Base-by-base conservation (phyloP, 2,888 invertebrate genomes). In the Hypomecis atomaria region DNA sequence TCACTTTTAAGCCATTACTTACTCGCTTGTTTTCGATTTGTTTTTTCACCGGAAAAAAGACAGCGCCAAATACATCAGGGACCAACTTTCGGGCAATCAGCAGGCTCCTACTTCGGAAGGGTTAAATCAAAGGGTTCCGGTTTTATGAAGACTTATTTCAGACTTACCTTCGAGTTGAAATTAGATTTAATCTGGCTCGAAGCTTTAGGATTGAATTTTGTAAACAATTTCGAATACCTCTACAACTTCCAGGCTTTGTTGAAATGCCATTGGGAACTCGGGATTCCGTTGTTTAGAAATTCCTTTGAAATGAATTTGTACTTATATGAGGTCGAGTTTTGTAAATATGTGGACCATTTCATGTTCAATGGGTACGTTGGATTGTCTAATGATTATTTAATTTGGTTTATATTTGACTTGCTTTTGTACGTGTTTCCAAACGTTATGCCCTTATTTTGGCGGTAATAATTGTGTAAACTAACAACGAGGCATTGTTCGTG, bases 101-200 rank as follows among this genome's bases (percentile, higher is more conserved):
- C 87, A 85, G 83, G 81, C 84, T 81, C 85, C 85, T 89, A 90
- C 88, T 90, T 87, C 76, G 81, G 82, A 87, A 87, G 90, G 91
- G 92, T 92, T 90, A 90, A 92, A 92, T 92, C 92, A 92, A 92
- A 92, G 91, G 90, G 91, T 89, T 89, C 89, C 88, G 88, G 90
- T 92, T 91, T 91, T 92, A 92, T 91, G 90, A 91, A 92, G 92
- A 92, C 91, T 92, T 92, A 92, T 92, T 92, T 91, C 87, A 90
- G 92, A 90, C 91, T 92, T 92, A 91, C 91, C 92, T 90, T 88
- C 83, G 88, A 92, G 90, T 92, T 92, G 89, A 91, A 92, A 92
- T 92, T 92, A 92, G 92, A 92, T 92, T 92, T 92, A 92, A 92
- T 92, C 92, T 88, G 91, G 86, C 90, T 87, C 89, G 89, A 85